Evolutionary conservation across 2,113 vertebrate genomes (phyloP), one percentile per base, ranked within the genome.

Genomic region (Saccopteryx leptura): DNA sequence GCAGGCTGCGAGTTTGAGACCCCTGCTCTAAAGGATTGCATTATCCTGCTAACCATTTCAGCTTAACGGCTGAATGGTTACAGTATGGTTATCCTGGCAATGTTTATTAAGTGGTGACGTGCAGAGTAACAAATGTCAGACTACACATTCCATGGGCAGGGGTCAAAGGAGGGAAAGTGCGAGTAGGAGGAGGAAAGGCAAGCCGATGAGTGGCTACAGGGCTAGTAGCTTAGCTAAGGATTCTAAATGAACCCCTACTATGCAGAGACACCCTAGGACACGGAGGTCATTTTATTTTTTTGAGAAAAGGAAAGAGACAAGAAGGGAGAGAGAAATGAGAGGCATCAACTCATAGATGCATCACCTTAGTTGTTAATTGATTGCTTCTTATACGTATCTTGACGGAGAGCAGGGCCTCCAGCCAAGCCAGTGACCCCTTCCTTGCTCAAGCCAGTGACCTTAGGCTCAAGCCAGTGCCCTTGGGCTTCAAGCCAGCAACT

Each of bases 101-200:
- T 82, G 52, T 78, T 74, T 88, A 82, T 74, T 93, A 90, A 91
- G 52, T 69, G 39, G 50, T 33, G 28, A 48, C 26, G 48, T 26
- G 24, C 52, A 91, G 26, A 83, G 63, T 76, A 88, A 39, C 48
- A 91, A 84, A 50, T n/a, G 28, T 92, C n/a, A 71, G 21, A 84
- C 19, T 13, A 71, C 56, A 63, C 56, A 60, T 79, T 65, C 52
- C 48, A 63, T 19, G 18, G 68, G 48, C 54, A 75, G 88, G 63
- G 60, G 60, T 92, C 76, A 90, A 72, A 74, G 21, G 56, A 58
- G 31, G 26, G 48, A 74, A 60, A 60, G 26, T 12, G 13, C 50
- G 65, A 61, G 12, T 46, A 50, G 12, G 1, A 76, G 26, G 66
- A 79, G 60, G 56, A 74, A 83, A 80, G n/a, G 2, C 6, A 61